Conservation (phyloP, 2,888 invertebrate genomes). For the Lasioglossum calceatum region DNA sequence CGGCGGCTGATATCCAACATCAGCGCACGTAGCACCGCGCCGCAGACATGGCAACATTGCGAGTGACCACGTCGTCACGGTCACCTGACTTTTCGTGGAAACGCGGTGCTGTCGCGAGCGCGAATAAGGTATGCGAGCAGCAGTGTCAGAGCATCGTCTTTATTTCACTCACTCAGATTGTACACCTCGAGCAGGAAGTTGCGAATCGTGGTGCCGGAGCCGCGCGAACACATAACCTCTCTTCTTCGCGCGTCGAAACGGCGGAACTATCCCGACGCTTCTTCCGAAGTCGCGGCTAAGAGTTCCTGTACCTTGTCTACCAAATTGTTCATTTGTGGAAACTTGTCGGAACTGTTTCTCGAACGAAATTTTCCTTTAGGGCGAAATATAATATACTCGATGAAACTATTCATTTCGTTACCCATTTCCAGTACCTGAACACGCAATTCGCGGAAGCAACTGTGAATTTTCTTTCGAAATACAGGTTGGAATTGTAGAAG, state of each 20-base stretch:
- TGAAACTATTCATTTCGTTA: no score
- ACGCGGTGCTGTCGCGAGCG: conserved; percentile 55
- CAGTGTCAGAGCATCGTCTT: conserved; percentile 33
- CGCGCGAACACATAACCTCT: background rate
- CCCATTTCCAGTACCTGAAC: no score
- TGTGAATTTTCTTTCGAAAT: background rate
- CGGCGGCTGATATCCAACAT: conserved; percentile 48
- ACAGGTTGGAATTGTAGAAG: background rate
- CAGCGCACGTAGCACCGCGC: conserved; percentile 38
- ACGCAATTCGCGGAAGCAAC: no score
- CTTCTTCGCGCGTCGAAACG: background rate
- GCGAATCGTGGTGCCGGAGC: background rate
- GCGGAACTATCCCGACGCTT: conserved; percentile 27
- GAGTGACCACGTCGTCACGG: conserved; percentile 74
- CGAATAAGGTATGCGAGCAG: conserved; percentile 58
- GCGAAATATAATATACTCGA: no score
- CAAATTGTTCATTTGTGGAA: background rate
- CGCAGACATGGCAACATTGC: conserved; percentile 70
- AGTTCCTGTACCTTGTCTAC: background rate
- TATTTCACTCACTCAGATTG: conserved; percentile 29
- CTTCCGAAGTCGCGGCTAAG: background rate
- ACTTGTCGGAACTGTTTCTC: background rate
- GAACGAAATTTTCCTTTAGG: background rate
- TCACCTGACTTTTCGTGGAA: conserved; percentile 76
- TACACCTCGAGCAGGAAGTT: conserved; percentile 26